A percentile compares a stretch with the other conserved stretches of the same genome.
phyloP scores from a whole-genome alignment of 2,113 vertebrate genomes.

The Regulus satrapa region DNA sequence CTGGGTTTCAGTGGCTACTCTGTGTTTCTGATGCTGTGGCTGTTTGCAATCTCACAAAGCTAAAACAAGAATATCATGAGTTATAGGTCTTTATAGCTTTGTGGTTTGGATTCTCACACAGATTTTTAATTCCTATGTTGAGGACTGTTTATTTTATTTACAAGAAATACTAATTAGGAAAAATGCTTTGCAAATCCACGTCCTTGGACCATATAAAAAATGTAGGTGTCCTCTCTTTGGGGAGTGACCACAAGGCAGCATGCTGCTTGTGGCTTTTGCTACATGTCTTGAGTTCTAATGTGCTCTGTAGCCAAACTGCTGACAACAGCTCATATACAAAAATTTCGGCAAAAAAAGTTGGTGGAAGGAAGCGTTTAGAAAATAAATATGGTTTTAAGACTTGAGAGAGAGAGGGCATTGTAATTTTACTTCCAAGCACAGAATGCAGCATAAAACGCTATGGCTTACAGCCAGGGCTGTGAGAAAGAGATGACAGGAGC shows the following conservation, averaged over 20 bases:
- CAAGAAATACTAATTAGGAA: constrained; percentile 59
- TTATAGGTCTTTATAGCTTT: constrained; percentile 42
- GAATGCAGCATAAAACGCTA: constrained; percentile 52
- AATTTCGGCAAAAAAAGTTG: neutral
- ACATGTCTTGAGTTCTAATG: neutral
- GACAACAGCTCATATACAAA: constrained; percentile 63
- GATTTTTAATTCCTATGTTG: constrained; percentile 47
- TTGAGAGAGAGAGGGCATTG: constrained; percentile 56
- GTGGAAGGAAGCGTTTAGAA: constrained; percentile 51
- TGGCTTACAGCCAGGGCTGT: constrained; percentile 48
- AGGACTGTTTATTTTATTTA: constrained; percentile 53
- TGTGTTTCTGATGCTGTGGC: constrained; percentile 14
- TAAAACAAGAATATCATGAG: constrained; percentile 42
- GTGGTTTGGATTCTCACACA: constrained; percentile 59
- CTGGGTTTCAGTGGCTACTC: constrained; percentile 1
- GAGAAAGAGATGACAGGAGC: constrained; percentile 67
- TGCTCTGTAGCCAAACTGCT: constrained; percentile 52
- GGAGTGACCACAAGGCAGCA: constrained; percentile 38
- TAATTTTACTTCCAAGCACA: constrained; percentile 58
- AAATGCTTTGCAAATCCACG: constrained; percentile 28
- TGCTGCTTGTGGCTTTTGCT: constrained; percentile 46
- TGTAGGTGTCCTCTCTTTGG: constrained; percentile 45
- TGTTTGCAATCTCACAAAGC: neutral
- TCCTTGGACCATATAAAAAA: constrained; percentile 24
- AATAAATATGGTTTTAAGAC: constrained; percentile 62